Percentiles rank a stretch among this genome's conserved stretches.
These are phyloP conservation scores for Eudyptes chrysolophus DNA, from an alignment of 2,113 vertebrate species.

Conservation along the genomic window DNA sequence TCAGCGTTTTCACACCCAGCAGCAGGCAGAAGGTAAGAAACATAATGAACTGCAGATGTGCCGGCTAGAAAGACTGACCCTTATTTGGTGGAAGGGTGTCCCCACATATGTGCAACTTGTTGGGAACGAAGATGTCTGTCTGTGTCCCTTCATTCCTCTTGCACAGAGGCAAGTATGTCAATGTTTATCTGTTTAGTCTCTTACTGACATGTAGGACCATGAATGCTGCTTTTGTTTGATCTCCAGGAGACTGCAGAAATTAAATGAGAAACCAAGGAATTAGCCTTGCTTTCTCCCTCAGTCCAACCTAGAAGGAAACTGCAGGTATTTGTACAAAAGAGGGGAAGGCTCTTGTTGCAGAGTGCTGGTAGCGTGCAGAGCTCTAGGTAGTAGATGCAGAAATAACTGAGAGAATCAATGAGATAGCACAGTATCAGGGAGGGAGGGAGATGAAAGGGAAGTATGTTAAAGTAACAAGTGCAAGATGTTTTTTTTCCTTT, in stretches of 20 bases:
- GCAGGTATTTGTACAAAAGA: not conserved
- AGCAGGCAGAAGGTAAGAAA: conserved; percentile 77
- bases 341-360: not conserved
- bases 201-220: not conserved
- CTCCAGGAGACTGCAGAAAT: not conserved
- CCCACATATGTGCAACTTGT: not conserved
- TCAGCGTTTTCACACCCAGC: conserved; percentile 75
- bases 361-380: not conserved
- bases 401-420: not conserved
- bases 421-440: not conserved
- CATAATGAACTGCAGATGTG: conserved; percentile 5
- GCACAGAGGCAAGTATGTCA: not conserved
- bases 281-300: not conserved
- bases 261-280: not conserved
- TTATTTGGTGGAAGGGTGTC: not conserved
- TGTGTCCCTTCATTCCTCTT: not conserved
- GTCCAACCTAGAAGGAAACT: not conserved
- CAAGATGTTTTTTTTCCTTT: not conserved
- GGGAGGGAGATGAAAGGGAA: not conserved
- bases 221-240: conserved; percentile 34
- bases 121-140: not conserved
- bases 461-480: not conserved
- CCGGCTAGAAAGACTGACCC: not conserved
- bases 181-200: not conserved
- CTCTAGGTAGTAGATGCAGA: not conserved